Evolutionary conservation across 2,888 invertebrate species (phyloP).

Genomic region (Agriotes lineatus): DNA sequence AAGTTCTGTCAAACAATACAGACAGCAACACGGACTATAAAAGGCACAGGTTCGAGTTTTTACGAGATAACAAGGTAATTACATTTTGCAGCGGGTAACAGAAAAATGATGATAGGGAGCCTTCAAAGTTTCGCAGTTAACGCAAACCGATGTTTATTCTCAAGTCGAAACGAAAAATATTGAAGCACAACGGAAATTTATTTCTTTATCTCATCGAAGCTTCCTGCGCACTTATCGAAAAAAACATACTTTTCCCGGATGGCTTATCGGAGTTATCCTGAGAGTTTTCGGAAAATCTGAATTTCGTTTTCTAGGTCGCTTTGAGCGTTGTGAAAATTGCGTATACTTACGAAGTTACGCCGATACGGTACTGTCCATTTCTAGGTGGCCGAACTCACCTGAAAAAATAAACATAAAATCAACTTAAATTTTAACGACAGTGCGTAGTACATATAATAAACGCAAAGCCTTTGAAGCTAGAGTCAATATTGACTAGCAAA

Average conservation of each 20-base stretch:
- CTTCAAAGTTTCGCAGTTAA: not conserved
- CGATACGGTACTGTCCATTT: not conserved
- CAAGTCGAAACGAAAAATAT: not conserved
- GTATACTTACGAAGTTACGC: not conserved
- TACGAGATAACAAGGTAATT: not conserved
- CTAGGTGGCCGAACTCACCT: too few species aligned
- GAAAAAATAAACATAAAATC: not conserved
- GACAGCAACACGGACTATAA: not conserved
- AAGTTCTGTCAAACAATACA: not conserved
- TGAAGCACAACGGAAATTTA: slow-evolving; percentile 12
- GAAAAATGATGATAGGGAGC: not conserved
- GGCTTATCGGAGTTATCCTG: not conserved
- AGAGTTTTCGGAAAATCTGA: not conserved
- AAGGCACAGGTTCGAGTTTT: not conserved
- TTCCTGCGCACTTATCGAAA: not conserved
- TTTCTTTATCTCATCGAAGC: slow-evolving; percentile 11
- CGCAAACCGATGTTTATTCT: not conserved
- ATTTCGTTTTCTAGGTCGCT: not conserved
- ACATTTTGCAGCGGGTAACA: not conserved
- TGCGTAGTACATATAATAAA: slow-evolving; percentile 4
- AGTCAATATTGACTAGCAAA: slow-evolving; percentile 15
- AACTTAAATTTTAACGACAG: not conserved
- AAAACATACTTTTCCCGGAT: too few species aligned
- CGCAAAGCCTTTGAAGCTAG: slow-evolving; percentile 1
- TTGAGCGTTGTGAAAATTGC: not conserved